Evolutionary conservation across 2,888 invertebrate species (phyloP).

Genomic region (Xylophagus ater): DNA sequence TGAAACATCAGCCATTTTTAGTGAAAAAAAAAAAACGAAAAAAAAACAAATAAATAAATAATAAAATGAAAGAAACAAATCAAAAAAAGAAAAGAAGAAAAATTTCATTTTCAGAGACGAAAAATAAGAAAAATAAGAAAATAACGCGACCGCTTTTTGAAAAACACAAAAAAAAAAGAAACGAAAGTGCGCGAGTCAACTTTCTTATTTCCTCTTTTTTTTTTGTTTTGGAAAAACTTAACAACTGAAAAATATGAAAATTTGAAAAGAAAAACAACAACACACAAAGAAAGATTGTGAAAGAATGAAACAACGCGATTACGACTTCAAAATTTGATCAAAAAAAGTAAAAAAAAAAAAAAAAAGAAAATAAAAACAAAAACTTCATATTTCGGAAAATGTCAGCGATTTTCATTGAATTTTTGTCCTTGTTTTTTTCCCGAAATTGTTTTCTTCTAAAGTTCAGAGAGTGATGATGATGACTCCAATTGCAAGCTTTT

Average conservation of each 20-base stretch:
- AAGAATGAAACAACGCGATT: no score
- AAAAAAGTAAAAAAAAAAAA: no score
- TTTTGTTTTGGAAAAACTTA: not conserved
- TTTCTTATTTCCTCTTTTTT: not conserved
- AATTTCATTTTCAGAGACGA: not conserved
- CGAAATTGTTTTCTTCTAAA: no score
- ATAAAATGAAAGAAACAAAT: not conserved
- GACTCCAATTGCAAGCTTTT: no score
- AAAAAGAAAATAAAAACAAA: no score
- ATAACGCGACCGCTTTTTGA: not conserved
- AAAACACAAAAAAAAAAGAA: not conserved
- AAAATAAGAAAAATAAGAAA: not conserved
- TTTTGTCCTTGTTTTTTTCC: no score
- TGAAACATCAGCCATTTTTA: not conserved
- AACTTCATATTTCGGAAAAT: no score
- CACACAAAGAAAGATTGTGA: not conserved
- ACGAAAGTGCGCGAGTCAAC: not conserved
- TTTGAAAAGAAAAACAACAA: not conserved
- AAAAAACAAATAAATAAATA: not conserved
- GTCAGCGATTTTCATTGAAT: no score
- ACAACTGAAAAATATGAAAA: not conserved
- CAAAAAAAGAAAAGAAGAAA: slow-evolving; percentile 6
- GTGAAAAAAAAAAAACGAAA: not conserved
- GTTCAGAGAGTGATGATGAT: no score
- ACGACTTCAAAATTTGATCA: no score